Percentiles rank a stretch among this genome's conserved stretches.
phyloP scores from a whole-genome alignment of 2,113 vertebrate genomes.

The Tetrao urogallus region DNA sequence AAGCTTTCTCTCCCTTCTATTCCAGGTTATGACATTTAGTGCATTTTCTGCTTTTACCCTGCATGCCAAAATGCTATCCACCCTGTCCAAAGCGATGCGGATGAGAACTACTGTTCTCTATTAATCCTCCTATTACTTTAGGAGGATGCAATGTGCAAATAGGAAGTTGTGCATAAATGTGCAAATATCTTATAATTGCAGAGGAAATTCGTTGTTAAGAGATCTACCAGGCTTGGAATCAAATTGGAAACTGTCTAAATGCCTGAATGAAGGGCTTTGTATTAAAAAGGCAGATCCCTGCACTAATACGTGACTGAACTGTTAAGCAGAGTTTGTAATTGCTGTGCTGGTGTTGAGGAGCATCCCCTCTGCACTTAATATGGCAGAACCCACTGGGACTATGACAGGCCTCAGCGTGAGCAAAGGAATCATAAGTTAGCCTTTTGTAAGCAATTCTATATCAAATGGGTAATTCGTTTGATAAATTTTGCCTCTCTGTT shows the following conservation, averaged over 20 bases:
- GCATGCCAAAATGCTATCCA: not conserved
- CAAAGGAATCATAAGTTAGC: constrained; percentile 16
- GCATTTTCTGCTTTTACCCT: constrained; percentile 38
- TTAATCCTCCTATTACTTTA: constrained; percentile 22
- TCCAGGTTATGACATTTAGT: constrained; percentile 29
- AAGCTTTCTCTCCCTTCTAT: not conserved
- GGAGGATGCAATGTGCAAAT: constrained; percentile 4
- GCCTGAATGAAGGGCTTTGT: constrained; percentile 67
- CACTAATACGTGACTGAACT: constrained; percentile 43
- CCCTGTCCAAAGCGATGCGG: not conserved
- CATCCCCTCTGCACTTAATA: not conserved
- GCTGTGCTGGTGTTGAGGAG: constrained; percentile 18
- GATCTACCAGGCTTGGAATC: constrained; percentile 50
- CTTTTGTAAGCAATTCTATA: constrained; percentile 35
- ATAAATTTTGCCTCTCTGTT: constrained; percentile 52
- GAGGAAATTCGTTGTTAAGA: constrained; percentile 59
- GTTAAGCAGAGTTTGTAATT: constrained; percentile 39
- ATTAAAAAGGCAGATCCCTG: constrained; percentile 62
- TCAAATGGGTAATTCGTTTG: constrained; percentile 41
- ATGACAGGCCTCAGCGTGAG: not conserved
- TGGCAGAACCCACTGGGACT: constrained; percentile 1
- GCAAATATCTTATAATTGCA: constrained; percentile 43
- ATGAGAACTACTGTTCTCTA: not conserved
- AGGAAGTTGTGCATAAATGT: constrained; percentile 1
- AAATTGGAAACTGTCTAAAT: constrained; percentile 64